These are phyloP conservation scores for Drosophila prosaltans DNA, from an alignment of 1,140 invertebrate species.

Conservation along the genomic window DNA sequence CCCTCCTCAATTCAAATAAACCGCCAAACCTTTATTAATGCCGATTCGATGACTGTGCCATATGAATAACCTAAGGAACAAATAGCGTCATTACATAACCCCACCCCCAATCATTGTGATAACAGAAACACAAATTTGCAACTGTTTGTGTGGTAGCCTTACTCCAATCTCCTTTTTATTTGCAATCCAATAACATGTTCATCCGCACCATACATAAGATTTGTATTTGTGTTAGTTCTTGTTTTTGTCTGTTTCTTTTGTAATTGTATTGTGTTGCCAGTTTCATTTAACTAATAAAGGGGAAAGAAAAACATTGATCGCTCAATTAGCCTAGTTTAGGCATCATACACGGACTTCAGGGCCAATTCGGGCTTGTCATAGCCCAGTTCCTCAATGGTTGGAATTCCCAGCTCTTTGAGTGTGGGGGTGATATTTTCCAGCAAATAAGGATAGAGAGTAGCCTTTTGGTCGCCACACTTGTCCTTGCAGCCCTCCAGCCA, in stretches of 20 bases:
- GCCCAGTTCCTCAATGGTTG: conserved; percentile 97
- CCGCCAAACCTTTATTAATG: neutral
- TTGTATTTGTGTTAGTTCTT: conserved; percentile 40
- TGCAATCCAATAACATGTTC: conserved; percentile 75
- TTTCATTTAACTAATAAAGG: conserved; percentile 63
- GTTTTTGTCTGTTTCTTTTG: conserved; percentile 38
- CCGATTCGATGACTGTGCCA: neutral
- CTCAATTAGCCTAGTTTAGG: conserved; percentile 70
- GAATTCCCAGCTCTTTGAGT: conserved; percentile 95
- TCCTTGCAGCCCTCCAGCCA: conserved; percentile 96
- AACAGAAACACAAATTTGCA: conserved; percentile 27
- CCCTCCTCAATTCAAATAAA: neutral
- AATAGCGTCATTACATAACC: conserved; percentile 53
- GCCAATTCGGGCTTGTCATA: conserved; percentile 98
- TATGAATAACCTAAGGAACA: conserved; percentile 46
- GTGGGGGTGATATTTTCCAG: conserved; percentile 97
- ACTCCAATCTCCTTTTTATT: conserved; percentile 78
- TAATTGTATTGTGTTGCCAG: conserved; percentile 36
- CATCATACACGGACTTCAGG: conserved; percentile 89
- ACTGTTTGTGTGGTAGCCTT: conserved; percentile 61
- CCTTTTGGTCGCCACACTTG: conserved; percentile 92
- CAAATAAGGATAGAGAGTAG: conserved; percentile 95
- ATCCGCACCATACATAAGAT: conserved; percentile 56
- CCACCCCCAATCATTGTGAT: neutral
- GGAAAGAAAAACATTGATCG: conserved; percentile 23